These are phyloP conservation scores for Papilio polyxenes DNA, from an alignment of 1,140 invertebrate species.

Conservation along the genomic window DNA sequence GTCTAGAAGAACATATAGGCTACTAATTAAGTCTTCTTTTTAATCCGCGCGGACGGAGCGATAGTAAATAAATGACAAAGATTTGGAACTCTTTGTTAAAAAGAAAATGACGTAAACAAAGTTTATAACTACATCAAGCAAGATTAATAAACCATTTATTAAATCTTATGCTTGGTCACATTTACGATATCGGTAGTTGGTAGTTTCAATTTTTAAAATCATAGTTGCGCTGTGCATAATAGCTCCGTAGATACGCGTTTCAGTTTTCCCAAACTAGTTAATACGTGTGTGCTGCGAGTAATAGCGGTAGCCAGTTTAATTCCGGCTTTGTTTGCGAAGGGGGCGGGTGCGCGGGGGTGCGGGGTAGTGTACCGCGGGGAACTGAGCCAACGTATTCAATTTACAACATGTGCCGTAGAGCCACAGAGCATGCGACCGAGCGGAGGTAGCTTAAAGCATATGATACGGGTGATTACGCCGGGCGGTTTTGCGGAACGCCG, in stretches of 20 bases:
- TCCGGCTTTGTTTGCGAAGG: slow-evolving; percentile 25
- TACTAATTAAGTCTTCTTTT: no score
- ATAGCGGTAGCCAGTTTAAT: slow-evolving; percentile 26
- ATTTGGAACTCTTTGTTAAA: no score
- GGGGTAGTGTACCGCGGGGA: slow-evolving; percentile 40
- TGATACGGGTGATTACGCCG: slow-evolving; percentile 34
- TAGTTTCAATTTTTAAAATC: neutral
- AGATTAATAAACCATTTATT: neutral
- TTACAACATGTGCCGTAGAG: slow-evolving; percentile 40
- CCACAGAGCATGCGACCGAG: slow-evolving; percentile 24
- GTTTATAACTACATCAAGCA: neutral
- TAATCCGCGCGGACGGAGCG: no score
- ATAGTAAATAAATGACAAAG: no score
- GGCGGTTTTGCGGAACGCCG: slow-evolving; percentile 19
- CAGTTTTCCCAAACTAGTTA: slow-evolving; percentile 33
- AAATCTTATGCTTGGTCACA: neutral
- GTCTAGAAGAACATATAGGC: no score
- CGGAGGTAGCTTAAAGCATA: slow-evolving; percentile 32
- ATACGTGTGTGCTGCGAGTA: slow-evolving; percentile 26
- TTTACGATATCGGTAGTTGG: neutral
- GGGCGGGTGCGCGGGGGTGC: neutral
- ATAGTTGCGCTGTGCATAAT: neutral
- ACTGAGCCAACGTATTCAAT: slow-evolving; percentile 49
- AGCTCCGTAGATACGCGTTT: neutral
- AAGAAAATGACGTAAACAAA: neutral